Percentiles rank a stretch among this genome's conserved stretches.
Evolutionary conservation across 2,797 vertebrate genomes (phyloP).

Genomic region (Geotrypetes seraphini): DNA sequence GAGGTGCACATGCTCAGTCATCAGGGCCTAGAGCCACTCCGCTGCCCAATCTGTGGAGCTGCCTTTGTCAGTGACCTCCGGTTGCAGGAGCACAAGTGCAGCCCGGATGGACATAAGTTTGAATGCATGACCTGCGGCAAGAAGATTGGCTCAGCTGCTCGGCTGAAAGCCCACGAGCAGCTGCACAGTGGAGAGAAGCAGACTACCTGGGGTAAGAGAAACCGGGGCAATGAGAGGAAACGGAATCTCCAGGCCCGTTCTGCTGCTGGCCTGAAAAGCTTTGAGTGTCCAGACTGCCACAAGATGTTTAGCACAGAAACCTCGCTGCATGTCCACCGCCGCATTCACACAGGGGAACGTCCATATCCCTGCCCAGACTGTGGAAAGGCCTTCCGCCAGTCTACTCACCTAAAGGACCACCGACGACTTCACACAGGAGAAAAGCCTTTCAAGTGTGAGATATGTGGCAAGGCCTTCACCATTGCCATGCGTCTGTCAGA

Average conservation of each 20-base stretch:
- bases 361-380: slow-evolving; percentile 46
- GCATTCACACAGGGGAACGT: slow-evolving; percentile 46
- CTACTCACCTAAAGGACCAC: slow-evolving; percentile 52
- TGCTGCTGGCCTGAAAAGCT: slow-evolving; percentile 10
- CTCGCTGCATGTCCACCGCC: slow-evolving; percentile 43
- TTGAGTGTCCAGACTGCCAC: slow-evolving; percentile 45
- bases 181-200: slow-evolving; percentile 34
- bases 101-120: slow-evolving; percentile 60
- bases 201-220: not conserved
- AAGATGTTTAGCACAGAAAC: slow-evolving; percentile 56
- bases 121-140: slow-evolving; percentile 48
- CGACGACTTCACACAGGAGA: slow-evolving; percentile 49
- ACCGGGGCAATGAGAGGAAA: not conserved
- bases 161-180: slow-evolving; percentile 77
- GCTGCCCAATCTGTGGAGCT: slow-evolving; percentile 62
- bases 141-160: slow-evolving; percentile 53
- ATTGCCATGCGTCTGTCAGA: slow-evolving; percentile 78
- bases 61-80: slow-evolving; percentile 70
- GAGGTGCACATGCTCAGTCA: slow-evolving; percentile 77
- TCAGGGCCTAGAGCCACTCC: slow-evolving; percentile 63
- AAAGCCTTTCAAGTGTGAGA: slow-evolving; percentile 74
- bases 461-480: slow-evolving; percentile 83
- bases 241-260: not conserved
- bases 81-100: slow-evolving; percentile 71
- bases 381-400: slow-evolving; percentile 49